A percentile compares a stretch with the other conserved stretches of the same genome.
Evolutionary conservation across 2,113 vertebrate species (phyloP).

Genomic region (Pseudolaguvia tuberculata): DNA sequence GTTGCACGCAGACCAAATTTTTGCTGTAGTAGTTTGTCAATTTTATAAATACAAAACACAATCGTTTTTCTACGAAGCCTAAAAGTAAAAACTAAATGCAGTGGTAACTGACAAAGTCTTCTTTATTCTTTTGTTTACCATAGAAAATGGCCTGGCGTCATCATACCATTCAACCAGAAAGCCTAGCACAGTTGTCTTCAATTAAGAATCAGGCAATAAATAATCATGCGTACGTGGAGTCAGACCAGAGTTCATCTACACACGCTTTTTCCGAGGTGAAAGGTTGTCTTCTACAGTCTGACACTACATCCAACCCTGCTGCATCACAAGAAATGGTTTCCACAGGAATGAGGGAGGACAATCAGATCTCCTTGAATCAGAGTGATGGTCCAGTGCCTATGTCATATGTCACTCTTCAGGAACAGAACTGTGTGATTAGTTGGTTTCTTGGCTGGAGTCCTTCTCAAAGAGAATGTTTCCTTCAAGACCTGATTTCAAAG

Average conservation of each 20-base stretch:
- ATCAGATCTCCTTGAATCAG: constrained; percentile 46
- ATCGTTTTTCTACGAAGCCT: no score
- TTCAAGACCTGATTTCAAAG: constrained; percentile 80
- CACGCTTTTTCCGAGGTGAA: constrained; percentile 11
- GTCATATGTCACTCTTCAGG: constrained; percentile 79
- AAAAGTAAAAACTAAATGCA: no score
- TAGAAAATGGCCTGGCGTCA: constrained; percentile 65
- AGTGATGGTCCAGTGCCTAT: constrained; percentile 56
- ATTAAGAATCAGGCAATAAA: constrained; percentile 28
- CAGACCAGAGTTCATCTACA: constrained; percentile 10
- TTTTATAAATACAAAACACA: no score
- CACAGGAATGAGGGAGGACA: constrained; percentile 59
- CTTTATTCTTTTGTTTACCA: constrained; percentile 11
- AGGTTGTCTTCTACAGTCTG: constrained; percentile 39
- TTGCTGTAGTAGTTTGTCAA: no score
- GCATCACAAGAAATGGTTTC: constrained; percentile 48
- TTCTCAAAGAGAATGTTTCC: constrained; percentile 73
- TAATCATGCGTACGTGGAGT: constrained; percentile 34
- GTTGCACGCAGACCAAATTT: no score
- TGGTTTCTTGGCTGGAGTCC: constrained; percentile 79
- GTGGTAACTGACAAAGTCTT: no score
- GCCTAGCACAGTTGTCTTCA: constrained; percentile 42
- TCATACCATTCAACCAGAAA: constrained; percentile 50
- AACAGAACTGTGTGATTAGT: constrained; percentile 81
- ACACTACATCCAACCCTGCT: constrained; percentile 51